These are phyloP conservation scores for Nemopilema nomurai DNA, from an alignment of 30 jellyfish, hydroid and myxozoan species.

Conservation along the genomic window DNA sequence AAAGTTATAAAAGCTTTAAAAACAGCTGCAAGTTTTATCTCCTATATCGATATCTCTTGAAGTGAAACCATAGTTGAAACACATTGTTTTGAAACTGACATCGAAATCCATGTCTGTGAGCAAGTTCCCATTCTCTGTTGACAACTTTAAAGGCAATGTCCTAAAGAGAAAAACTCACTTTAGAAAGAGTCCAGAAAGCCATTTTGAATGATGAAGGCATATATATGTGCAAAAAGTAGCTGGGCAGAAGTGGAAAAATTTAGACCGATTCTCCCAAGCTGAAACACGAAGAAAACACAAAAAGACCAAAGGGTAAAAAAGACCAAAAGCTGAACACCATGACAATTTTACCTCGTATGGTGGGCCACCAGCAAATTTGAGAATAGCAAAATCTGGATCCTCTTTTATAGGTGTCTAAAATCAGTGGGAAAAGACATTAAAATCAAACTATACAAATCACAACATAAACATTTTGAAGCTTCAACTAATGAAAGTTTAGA, in stretches of 20 bases:
- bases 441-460: too few species aligned
- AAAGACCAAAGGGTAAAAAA: too few species aligned
- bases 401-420: constrained; percentile 84
- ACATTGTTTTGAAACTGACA: constrained; percentile 98
- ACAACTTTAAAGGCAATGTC: constrained; percentile 98
- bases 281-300: too few species aligned
- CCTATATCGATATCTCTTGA: constrained; percentile 97
- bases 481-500: too few species aligned
- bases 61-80: constrained; percentile 98
- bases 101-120: constrained; percentile 96
- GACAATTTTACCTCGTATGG: constrained; percentile 86
- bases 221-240: too few species aligned
- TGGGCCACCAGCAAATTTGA: constrained; percentile 96
- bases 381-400: constrained; percentile 87
- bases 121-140: constrained; percentile 98
- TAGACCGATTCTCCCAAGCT: too few species aligned
- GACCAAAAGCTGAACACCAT: neutral
- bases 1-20: neutral
- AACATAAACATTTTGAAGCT: too few species aligned
- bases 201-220: too few species aligned
- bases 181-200: too few species aligned
- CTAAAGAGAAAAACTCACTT: too few species aligned
- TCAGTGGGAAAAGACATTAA: neutral
- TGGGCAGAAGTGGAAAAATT: neutral
- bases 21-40: constrained; percentile 38